Base-by-base conservation (phyloP, 2,888 invertebrate species). In the Oxystoma pomonae region DNA sequence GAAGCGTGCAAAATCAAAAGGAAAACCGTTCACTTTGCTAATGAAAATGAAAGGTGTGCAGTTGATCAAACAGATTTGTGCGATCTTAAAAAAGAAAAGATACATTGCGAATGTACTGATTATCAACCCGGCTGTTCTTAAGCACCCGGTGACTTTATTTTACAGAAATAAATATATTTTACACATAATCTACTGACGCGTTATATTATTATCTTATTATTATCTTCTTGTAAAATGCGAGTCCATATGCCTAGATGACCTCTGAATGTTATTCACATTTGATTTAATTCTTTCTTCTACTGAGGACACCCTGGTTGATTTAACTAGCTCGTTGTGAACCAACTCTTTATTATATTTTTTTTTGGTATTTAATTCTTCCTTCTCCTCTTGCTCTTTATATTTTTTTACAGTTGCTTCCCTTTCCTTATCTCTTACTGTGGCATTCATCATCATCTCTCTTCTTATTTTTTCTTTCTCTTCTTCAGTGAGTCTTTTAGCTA, bases 241-340 rank as follows among this genome's bases (percentile, higher is more conserved):
- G 72, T 93, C 89, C 92, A 96, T 93, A 58, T 92, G 88, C 20
- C 84, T 81, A 18, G 85, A 85, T 1, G 90, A 90, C 63, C 95
- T 84, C 78, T 97, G 96, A 69, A 96, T 92, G 73, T 93, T 92
- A 78, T 96, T 92, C 55, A 92, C 86, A 76, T 95, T 97, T 16
- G 96, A 87, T 74, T 90, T 92, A 58, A 97, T 89, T 70, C 96
- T 85, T 67, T 89, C 87, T 75, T 93, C 94, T 0, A 97, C 88
- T 9, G 90, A 89, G 61, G 87, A 87, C 19, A 84, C 84, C 69
- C 86, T 84, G 0, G 88, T 87, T 60, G 86, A 86, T 65, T 83
- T 82, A 0, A 87, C 81, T 68, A 90, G 81, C 77, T 92, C 86
- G 70, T 87, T 88, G 64, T 81, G 80, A 53, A 84, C 77, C 71